A percentile compares a stretch with the other conserved stretches of the same genome.
Conservation (phyloP, 1,140 invertebrate species). For the Drosophila orena region DNA sequence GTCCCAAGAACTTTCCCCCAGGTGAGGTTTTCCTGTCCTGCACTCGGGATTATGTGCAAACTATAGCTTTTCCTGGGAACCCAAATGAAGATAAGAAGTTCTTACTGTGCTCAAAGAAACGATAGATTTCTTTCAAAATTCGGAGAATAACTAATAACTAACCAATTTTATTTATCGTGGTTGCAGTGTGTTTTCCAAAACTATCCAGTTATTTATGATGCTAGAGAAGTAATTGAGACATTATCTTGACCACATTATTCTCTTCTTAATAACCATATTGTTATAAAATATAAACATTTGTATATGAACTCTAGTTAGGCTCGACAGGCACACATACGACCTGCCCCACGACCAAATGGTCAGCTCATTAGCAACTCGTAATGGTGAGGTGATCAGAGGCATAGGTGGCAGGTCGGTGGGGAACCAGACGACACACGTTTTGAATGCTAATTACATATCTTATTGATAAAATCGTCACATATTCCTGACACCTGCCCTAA, state of each 20-base stretch:
- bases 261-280: too few species aligned
- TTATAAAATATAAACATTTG: not conserved
- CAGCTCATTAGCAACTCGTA: constrained; percentile 34
- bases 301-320: not conserved
- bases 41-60: not conserved
- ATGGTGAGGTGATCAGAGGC: constrained; percentile 26
- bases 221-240: too few species aligned
- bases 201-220: not conserved
- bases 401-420: constrained; percentile 17
- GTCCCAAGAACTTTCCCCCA: constrained; percentile 78
- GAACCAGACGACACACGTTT: constrained; percentile 32
- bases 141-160: not conserved
- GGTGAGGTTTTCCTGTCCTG: constrained; percentile 47
- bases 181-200: not conserved
- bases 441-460: constrained; percentile 40
- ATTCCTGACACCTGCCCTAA: constrained; percentile 43
- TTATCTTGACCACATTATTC: too few species aligned
- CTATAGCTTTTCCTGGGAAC: not conserved
- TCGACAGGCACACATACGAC: constrained; percentile 9
- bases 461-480: constrained; percentile 69
- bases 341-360: constrained; percentile 34
- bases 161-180: not conserved
- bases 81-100: not conserved
- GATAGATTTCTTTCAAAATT: not conserved
- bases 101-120: too few species aligned